A percentile compares a stretch with the other conserved stretches of the same genome.
phyloP scores from a whole-genome alignment of 1,140 invertebrate genomes.

The Laodelphax striatellus region DNA sequence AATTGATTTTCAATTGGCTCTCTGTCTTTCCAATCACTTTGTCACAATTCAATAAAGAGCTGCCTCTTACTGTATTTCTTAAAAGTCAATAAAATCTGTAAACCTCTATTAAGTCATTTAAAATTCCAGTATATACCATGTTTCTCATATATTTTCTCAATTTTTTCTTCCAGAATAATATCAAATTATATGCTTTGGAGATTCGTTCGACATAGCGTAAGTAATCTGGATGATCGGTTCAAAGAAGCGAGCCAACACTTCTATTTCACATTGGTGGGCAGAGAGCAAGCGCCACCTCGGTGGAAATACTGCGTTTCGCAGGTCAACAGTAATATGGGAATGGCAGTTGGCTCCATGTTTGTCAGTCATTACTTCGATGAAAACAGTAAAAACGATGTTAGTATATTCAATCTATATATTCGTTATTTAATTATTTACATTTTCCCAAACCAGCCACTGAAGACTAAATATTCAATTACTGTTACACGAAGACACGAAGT shows the following conservation, averaged over 20 bases:
- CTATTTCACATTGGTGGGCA: conserved; percentile 57
- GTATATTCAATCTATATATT: conserved; percentile 19
- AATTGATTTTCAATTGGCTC: no score
- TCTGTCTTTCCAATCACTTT: no score
- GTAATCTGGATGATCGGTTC: conserved; percentile 74
- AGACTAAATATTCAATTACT: no score
- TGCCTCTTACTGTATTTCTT: no score
- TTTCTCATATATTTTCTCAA: no score
- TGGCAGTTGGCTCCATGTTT: conserved; percentile 73
- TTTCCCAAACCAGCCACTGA: no score
- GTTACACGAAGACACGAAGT: no score
- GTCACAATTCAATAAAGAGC: no score
- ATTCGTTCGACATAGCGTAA: conserved; percentile 73
- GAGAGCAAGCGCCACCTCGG: conserved; percentile 55
- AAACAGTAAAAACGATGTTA: conserved; percentile 62
- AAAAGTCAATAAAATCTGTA: no score
- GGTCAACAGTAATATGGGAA: conserved; percentile 73
- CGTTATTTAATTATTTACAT: no score
- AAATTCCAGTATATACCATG: no score
- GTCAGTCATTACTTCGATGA: conserved; percentile 77
- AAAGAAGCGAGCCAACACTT: conserved; percentile 47
- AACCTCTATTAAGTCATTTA: no score
- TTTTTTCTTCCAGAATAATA: conserved; percentile 18
- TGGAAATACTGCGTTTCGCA: conserved; percentile 76
- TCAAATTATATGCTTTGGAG: conserved; percentile 76